These are phyloP conservation scores for Chlorospingus semifuscus DNA, from an alignment of 2,797 vertebrate species.

Conservation along the genomic window DNA sequence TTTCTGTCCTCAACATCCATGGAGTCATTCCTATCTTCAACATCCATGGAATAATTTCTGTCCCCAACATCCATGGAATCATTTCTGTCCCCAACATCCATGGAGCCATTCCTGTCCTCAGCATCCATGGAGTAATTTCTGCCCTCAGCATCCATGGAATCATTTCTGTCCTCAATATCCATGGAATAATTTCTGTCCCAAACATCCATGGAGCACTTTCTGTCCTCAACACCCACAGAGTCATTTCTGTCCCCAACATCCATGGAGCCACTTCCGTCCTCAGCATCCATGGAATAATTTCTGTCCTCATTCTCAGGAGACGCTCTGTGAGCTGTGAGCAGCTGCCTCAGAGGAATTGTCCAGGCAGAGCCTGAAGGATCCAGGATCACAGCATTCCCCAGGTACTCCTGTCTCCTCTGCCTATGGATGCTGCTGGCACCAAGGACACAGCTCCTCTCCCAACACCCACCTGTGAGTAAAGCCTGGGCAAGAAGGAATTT, in stretches of 20 bases:
- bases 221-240: too few relatives aligned
- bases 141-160: neutral
- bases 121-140: neutral
- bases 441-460: neutral
- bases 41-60: rapidly evolving
- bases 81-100: rapidly evolving
- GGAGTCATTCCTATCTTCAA: neutral
- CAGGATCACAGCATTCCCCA: neutral
- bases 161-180: neutral
- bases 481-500: neutral
- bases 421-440: neutral
- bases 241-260: too few relatives aligned
- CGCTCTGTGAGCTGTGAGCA: neutral
- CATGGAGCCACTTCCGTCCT: too few relatives aligned
- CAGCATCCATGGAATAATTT: too few relatives aligned
- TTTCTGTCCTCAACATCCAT: neutral
- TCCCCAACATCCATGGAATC: neutral
- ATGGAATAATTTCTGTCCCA: neutral
- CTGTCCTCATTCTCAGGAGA: too few relatives aligned
- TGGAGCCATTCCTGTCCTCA: rapidly evolving
- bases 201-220: rapidly evolving
- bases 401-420: neutral
- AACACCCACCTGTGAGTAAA: neutral
- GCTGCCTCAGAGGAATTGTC: neutral
- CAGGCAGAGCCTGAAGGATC: neutral